Conservation (phyloP, 2,797 vertebrate genomes). For the Odontamblyopus lacepedii region DNA sequence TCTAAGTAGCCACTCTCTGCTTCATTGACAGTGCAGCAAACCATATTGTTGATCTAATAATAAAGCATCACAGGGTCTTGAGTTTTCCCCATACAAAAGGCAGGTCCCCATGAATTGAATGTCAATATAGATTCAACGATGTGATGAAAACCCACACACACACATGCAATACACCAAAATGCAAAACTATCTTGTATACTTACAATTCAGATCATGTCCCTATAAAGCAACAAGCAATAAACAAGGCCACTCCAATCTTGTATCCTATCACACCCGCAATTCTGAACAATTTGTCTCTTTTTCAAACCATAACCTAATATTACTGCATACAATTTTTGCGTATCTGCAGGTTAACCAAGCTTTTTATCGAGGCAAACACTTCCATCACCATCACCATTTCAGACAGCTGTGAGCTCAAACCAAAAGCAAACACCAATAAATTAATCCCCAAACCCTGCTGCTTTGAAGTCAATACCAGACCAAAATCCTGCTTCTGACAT, state of each 20-base stretch:
- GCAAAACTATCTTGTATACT: no score
- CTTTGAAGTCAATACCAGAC: slow-evolving; percentile 50
- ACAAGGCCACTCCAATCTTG: not conserved
- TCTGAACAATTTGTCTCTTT: not conserved
- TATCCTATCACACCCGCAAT: not conserved
- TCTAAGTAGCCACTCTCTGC: no score
- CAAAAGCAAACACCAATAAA: slow-evolving; percentile 36
- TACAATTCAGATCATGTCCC: no score
- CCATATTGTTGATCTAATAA: no score
- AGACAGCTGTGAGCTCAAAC: slow-evolving; percentile 41
- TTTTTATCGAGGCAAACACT: slow-evolving; percentile 19
- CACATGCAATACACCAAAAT: no score
- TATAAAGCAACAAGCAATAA: not conserved
- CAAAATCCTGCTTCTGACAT: slow-evolving; percentile 29
- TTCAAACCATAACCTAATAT: not conserved
- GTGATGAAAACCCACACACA: no score
- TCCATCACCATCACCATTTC: slow-evolving; percentile 45
- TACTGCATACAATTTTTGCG: not conserved
- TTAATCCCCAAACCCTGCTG: slow-evolving; percentile 44
- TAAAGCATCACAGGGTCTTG: no score
- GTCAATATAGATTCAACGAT: no score
- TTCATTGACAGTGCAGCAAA: no score
- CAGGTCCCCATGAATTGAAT: no score
- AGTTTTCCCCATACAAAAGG: no score
- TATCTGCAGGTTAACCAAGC: slow-evolving; percentile 32